Evolutionary conservation across 2,797 vertebrate species (phyloP).

Genomic region (Bovichtus variegatus): DNA sequence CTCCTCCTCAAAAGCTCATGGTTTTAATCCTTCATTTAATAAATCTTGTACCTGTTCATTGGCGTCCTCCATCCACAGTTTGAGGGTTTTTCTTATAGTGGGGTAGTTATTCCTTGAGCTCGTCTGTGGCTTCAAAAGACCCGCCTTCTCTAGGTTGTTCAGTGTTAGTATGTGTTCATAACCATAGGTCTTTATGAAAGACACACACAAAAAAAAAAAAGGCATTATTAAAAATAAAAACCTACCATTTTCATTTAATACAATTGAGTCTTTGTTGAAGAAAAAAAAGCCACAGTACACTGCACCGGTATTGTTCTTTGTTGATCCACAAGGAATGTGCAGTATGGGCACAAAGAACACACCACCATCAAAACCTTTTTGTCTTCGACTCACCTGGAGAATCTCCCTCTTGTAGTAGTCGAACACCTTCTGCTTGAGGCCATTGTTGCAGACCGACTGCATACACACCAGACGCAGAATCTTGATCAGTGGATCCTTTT

Average conservation of each 20-base stretch:
- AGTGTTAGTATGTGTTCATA: constrained; percentile 96
- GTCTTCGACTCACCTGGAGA: constrained; percentile 88
- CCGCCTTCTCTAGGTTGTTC: constrained; percentile 94
- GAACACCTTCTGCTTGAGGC: constrained; percentile 96
- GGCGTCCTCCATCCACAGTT: constrained; percentile 98
- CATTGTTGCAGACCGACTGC: constrained; percentile 97
- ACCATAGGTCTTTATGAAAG: constrained; percentile 90
- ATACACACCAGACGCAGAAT: constrained; percentile 94
- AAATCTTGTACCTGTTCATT: constrained; percentile 90
- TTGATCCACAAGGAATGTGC: background rate
- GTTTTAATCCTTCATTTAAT: background rate
- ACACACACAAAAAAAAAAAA: too few species aligned
- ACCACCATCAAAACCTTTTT: background rate
- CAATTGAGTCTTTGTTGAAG: background rate
- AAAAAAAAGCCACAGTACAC: background rate
- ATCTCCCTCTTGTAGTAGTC: constrained; percentile 97
- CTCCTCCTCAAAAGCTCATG: background rate
- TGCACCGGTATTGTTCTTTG: background rate
- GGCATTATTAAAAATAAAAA: background rate
- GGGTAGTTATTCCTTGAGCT: constrained; percentile 95
- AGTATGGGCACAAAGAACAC: background rate
- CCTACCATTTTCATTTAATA: background rate
- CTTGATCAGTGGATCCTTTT: constrained; percentile 94
- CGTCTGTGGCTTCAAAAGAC: constrained; percentile 90
- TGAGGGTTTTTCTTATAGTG: constrained; percentile 95